Evolutionary conservation across 1,140 invertebrate genomes (phyloP), one percentile per base, ranked within the genome.

Genomic region (Camponotus pennsylvanicus): DNA sequence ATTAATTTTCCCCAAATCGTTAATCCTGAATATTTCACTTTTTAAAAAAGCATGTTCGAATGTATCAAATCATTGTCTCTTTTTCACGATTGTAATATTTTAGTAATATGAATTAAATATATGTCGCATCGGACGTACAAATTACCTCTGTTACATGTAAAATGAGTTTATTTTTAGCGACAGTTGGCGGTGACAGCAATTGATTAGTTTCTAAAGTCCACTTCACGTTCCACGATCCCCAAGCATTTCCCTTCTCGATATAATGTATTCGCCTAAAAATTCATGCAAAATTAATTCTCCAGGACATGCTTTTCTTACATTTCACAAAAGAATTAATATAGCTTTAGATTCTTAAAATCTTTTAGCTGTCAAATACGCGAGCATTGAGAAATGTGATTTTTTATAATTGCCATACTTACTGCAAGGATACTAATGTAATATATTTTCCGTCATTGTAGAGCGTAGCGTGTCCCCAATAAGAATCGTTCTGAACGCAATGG

Each of bases 171-270:
- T 97, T 96, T 15, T 96, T 96, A 49, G 93, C 93, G 3, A 97
- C 94, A 63, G 95, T 95, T 8, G 97, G 97, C 49, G 97, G 96
- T 59, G 97, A 97, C 67, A 97, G 95, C 32, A 98, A 96, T 90
- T 97, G 96, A 91, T 97, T 97, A n/a, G 97, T 95, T 86, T 96
- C 96, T 7, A 98, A 95, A 40, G 95, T 95, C 98, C 97, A 98
- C 92, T 98, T 97, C 21, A 97, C 95, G 86, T 97, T 97, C 97
- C 97, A 98, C 2, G 96, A 96, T 66, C 97, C 96, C 96, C 97
- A 97, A 42, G 96, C 94, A 55, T 96, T 96, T 88, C 96, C 96
- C 86, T 97, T 97, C 88, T 97, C 97, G 70, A 98, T 95, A 70
- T 97, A 95, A 92, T 98, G 96, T 78, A 98, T 96, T 93, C 97